Evolutionary conservation across 2,888 invertebrate genomes (phyloP).

Genomic region (Leucophora obtusa): DNA sequence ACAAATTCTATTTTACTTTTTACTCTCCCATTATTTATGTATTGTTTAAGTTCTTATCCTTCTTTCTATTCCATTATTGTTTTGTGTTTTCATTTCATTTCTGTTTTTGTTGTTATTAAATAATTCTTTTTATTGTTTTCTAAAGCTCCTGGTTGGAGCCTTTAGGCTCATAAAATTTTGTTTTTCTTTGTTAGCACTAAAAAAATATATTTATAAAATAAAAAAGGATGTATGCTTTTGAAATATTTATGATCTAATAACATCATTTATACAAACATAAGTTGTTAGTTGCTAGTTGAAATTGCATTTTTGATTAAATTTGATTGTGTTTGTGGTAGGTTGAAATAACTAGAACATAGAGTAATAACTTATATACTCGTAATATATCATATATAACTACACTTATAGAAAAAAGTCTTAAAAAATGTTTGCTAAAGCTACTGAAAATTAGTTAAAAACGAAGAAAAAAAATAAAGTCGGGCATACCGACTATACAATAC

Average conservation of each 20-base stretch:
- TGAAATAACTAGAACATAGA: not conserved
- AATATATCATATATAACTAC: too few species aligned
- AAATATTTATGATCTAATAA: conserved; percentile 19
- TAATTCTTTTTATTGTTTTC: conserved; percentile 12
- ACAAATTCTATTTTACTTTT: conserved; percentile 14
- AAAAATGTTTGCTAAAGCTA: too few species aligned
- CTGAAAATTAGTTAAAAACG: too few species aligned
- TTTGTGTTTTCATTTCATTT: not conserved
- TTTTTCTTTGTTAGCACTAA: conserved; percentile 4
- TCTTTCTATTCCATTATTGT: not conserved
- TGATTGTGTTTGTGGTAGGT: not conserved
- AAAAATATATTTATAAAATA: not conserved
- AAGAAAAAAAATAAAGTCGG: too few species aligned
- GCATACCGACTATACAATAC: too few species aligned
- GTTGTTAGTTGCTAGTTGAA: not conserved
- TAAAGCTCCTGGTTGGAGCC: conserved; percentile 19
- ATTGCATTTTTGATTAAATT: not conserved
- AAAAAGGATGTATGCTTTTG: conserved; percentile 8
- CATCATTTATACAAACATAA: not conserved
- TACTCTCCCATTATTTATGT: not conserved
- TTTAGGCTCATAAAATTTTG: conserved; percentile 38
- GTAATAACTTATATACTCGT: too few species aligned
- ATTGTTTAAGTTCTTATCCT: not conserved
- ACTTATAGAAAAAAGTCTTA: too few species aligned
- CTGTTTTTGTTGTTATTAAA: conserved; percentile 20